Base-by-base conservation (phyloP, 1,140 invertebrate genomes). In the Lucilia cuprina region DNA sequence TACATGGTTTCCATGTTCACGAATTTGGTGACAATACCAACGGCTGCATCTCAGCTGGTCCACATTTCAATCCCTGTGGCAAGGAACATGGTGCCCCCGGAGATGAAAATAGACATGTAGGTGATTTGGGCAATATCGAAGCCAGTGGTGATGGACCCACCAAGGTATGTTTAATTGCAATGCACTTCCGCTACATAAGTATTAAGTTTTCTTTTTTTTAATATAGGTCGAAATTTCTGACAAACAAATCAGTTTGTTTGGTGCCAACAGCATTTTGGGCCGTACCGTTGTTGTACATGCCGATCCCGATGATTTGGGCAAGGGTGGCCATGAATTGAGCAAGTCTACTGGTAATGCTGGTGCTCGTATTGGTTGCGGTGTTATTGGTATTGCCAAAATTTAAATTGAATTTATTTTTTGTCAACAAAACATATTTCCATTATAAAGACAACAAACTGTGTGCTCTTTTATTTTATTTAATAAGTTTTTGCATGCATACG, bases 271-370 rank as follows among this genome's bases (percentile, higher is more conserved):
- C 88, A 95, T 99, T 86, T 94, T 99, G 85, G 97, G 97, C 9
- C 95, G 97, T 91, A 97, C 97, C 55, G 89, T 99, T 82, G 96
- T 98, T 25, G 96, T 97, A 14, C 98, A 99, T 92, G 98, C 96
- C 84, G 97, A 98, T 92, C 94, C 94, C 74, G 99, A 99, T 93
- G 99, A 99, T 92, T 93, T 99, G 75, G 99, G 98, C 7, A 93
- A 95, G 86, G 98, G 98, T 84, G 97, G 97, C 2, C 96, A 99
- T 89, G 97, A 98, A 89, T 93, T 98, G 74, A 99, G 98, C 92
- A 96, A 96, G 92, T 96, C 96, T 14, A 99, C 98, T 82, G 99
- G 99, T 47, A 99, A 99, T 92, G 98, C 99, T 86, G 99, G 99
- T 5, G 97, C 95, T 82, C 95, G 99, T 87, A 93, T 98, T 85